Evolutionary conservation across 2,888 invertebrate species (phyloP).

Genomic region (Aleiodes testaceus): DNA sequence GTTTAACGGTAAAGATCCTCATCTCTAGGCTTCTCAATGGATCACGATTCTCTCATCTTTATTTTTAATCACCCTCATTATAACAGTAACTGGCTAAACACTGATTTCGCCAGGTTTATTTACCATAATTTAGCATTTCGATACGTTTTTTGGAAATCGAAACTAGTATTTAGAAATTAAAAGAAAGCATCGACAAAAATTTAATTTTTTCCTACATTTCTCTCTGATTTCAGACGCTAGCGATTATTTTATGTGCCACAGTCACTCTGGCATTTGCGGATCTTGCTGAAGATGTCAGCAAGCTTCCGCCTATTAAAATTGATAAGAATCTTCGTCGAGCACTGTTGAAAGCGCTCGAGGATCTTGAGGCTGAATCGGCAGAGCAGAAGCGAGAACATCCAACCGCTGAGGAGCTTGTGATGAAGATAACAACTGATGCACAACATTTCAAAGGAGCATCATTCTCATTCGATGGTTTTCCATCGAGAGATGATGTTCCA

Average conservation of each 20-base stretch:
- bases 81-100: too few relatives aligned
- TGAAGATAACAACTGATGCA: constrained; percentile 18
- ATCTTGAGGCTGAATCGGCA: constrained; percentile 80
- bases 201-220: constrained; percentile 21
- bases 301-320: constrained; percentile 77
- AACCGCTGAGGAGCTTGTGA: constrained; percentile 13
- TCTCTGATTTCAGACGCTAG: constrained; percentile 53
- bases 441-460: constrained; percentile 49
- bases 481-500: constrained; percentile 52
- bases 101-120: constrained; percentile 9
- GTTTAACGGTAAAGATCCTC: too few relatives aligned
- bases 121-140: background rate
- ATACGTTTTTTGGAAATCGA: background rate
- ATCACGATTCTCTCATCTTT: constrained; percentile 22
- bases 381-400: constrained; percentile 64
- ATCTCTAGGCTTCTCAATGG: too few relatives aligned
- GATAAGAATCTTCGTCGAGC: constrained; percentile 85
- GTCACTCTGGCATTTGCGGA: constrained; percentile 50
- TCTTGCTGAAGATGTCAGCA: constrained; percentile 56
- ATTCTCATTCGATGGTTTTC: constrained; percentile 63
- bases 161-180: background rate
- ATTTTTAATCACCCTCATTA: constrained; percentile 19
- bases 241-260: constrained; percentile 53
- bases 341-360: constrained; percentile 83
- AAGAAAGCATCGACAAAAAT: background rate